Evolutionary conservation across 1,140 invertebrate genomes (phyloP).

Genomic region (Drosophila bipectinata): DNA sequence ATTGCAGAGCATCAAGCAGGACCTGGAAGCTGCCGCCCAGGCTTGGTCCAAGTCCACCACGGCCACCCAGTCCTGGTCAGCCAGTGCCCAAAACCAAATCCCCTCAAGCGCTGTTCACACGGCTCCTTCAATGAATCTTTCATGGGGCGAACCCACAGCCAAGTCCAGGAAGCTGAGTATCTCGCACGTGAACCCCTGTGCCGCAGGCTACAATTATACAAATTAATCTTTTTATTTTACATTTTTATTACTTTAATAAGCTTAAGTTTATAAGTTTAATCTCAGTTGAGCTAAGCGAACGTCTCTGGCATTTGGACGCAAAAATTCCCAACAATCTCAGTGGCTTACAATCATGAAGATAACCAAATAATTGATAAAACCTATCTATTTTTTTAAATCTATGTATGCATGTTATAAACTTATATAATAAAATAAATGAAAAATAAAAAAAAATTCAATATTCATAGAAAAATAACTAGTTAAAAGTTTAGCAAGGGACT

Average conservation of each 20-base stretch:
- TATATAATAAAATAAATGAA: not conserved
- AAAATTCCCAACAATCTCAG: constrained; percentile 60
- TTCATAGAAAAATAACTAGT: not conserved
- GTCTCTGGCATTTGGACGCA: constrained; percentile 58
- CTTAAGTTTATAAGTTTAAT: not conserved
- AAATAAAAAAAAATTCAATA: not conserved
- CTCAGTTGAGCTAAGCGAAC: constrained; percentile 38
- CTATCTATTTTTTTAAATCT: not conserved
- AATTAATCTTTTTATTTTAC: constrained; percentile 16
- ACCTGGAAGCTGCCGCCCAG: constrained; percentile 71
- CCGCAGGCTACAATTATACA: constrained; percentile 44
- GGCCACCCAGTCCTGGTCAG: constrained; percentile 31
- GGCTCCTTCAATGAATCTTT: constrained; percentile 64
- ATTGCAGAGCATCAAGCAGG: constrained; percentile 74
- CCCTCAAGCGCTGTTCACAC: constrained; percentile 31
- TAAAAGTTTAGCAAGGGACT: no score
- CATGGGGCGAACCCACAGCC: constrained; percentile 70
- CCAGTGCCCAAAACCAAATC: constrained; percentile 9
- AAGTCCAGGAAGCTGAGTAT: constrained; percentile 61
- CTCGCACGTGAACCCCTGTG: constrained; percentile 62
- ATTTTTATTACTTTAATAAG: not conserved
- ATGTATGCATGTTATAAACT: not conserved
- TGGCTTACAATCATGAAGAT: constrained; percentile 43
- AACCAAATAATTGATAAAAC: not conserved
- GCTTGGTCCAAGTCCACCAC: constrained; percentile 68